phyloP scores from a whole-genome alignment of 2,797 vertebrate genomes.

The Etheostoma perlongum region DNA sequence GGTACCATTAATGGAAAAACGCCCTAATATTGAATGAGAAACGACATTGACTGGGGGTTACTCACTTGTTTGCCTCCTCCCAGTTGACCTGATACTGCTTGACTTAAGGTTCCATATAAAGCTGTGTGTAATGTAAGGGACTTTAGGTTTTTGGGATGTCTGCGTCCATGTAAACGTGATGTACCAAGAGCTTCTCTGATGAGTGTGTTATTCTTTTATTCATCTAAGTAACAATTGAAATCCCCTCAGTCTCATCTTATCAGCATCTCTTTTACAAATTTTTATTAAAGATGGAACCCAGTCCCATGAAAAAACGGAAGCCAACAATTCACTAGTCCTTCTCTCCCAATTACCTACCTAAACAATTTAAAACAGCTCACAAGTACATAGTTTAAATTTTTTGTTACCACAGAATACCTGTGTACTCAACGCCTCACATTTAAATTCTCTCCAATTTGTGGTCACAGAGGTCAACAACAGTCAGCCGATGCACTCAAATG shows the following conservation, averaged over 20 bases:
- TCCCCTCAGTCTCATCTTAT: not conserved
- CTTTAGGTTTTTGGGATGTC: too few species aligned
- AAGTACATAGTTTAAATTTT: not conserved
- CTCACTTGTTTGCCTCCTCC: too few species aligned
- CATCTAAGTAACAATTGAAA: not conserved
- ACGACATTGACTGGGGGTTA: too few species aligned
- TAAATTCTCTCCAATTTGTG: slow-evolving; percentile 30
- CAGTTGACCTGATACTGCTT: too few species aligned
- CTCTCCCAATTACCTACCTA: not conserved
- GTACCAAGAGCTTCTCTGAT: too few species aligned
- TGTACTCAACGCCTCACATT: not conserved
- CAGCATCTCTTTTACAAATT: not conserved
- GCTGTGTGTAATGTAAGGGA: too few species aligned
- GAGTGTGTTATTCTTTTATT: too few species aligned
- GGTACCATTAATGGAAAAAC: too few species aligned
- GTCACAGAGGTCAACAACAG: slow-evolving; percentile 41
- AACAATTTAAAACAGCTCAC: not conserved
- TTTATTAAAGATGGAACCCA: not conserved
- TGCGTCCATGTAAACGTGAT: too few species aligned
- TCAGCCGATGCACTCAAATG: slow-evolving; percentile 30
- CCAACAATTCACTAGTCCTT: not conserved
- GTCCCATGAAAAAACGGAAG: not conserved
- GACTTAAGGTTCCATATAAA: too few species aligned
- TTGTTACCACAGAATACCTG: slow-evolving; percentile 6
- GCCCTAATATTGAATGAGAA: too few species aligned